These are phyloP conservation scores for Gonatopus flavifemur DNA, from an alignment of 1,140 invertebrate genomes.

Conservation along the genomic window DNA sequence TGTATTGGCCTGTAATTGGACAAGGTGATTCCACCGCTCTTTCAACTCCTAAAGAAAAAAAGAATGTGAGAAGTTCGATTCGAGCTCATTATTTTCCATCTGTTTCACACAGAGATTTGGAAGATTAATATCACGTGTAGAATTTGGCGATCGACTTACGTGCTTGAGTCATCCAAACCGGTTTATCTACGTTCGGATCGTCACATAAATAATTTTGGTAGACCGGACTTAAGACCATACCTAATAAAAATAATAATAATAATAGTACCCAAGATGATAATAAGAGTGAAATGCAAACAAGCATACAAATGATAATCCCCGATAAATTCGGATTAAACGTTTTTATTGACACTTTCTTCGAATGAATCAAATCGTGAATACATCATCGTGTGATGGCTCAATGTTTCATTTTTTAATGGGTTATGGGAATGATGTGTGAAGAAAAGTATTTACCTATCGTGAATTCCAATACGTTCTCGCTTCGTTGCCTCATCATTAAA, in stretches of 20 bases:
- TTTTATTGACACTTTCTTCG: no score
- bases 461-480: conserved; percentile 70
- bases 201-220: conserved; percentile 48
- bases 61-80: conserved; percentile 10
- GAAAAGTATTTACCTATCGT: conserved; percentile 34
- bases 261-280: neutral
- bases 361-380: no score
- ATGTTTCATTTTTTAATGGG: no score
- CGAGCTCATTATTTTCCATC: no score
- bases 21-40: conserved; percentile 62
- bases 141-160: conserved; percentile 50
- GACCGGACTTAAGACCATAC: conserved; percentile 35
- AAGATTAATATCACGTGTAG: no score
- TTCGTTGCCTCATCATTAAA: conserved; percentile 65
- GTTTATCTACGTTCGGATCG: conserved; percentile 49
- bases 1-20: conserved; percentile 71
- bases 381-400: no score
- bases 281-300: neutral
- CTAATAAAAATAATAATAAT: conserved; percentile 30
- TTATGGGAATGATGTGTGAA: neutral
- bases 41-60: conserved; percentile 55
- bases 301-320: neutral
- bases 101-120: no score
- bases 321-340: no score
- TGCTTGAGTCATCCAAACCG: conserved; percentile 69